Evolutionary conservation across 2,113 vertebrate genomes (phyloP), one percentile per base, ranked within the genome.

Genomic region (Atrichornis clamosus): DNA sequence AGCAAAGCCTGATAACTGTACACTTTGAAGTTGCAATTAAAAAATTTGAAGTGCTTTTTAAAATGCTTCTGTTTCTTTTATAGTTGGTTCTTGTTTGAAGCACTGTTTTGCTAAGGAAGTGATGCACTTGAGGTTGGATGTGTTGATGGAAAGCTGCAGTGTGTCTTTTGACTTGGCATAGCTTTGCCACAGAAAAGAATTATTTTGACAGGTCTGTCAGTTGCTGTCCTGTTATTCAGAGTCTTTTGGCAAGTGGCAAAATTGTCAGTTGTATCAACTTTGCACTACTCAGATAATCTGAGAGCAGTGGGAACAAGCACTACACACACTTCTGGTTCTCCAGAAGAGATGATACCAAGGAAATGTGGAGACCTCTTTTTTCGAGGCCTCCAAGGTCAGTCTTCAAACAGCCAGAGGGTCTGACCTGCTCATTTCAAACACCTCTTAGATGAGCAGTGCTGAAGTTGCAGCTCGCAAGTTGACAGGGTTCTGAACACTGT

Each of bases 211-310:
- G 46, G 15, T 73, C 37, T 93, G 19, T 87, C 80, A 70, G 37
- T 60, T 76, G 89, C 77, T 84, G 84, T 86, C 79, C 93, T 64
- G 73, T 69, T 78, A 6, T 59, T 95, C 56, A 72, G 33, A 55
- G 20, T 67, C 68, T 93, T 55, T 32, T 4, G 37, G 70, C 60
- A 78, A 82, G 69, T 44, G 78, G 64, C 85, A 62, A 77, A 78
- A 68, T 46, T 56, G 65, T 87, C 68, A 63, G 39, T 84, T 70
- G 5, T 67, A 42, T 87, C 56, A 84, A 21, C 60, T 59, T 75
- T 4, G 13, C 41, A 56, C 28, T 18, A 65, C 73, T 82, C 41
- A 55, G 32, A 46, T 72, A 69, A 49, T 75, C 44, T 42, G 42
- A 58, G 53, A 60, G 73, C 44, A 63, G 30, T n/a, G 46, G 69